Percentiles rank a stretch among this genome's conserved stretches.
Conservation (phyloP, 2,797 vertebrate genomes). For the Falco peregrinus region DNA sequence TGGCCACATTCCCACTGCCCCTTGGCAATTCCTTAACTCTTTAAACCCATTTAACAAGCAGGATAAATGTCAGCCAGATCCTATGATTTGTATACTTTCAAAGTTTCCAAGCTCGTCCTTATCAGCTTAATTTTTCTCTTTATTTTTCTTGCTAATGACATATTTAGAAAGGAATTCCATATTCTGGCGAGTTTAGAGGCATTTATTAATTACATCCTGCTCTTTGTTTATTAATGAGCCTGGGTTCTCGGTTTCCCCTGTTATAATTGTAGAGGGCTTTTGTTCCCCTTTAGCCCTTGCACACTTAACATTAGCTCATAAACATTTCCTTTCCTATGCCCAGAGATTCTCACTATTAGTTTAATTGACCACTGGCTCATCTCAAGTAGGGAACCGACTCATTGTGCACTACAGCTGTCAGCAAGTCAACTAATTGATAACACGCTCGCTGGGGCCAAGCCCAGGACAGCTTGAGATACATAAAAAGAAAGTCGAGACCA, state of each 20-base stretch:
- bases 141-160: slow-evolving; percentile 40
- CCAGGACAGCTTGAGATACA: not conserved
- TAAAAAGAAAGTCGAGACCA: not conserved
- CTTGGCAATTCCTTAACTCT: not conserved
- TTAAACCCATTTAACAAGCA: not conserved
- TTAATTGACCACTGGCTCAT: slow-evolving; percentile 21
- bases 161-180: slow-evolving; percentile 39
- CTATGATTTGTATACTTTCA: not conserved
- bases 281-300: not conserved
- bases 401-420: slow-evolving; percentile 8
- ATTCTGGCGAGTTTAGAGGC: not conserved
- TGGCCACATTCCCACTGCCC: not conserved
- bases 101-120: slow-evolving; percentile 6
- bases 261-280: slow-evolving; percentile 5
- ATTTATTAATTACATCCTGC: slow-evolving; percentile 62
- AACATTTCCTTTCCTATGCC: slow-evolving; percentile 30
- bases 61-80: not conserved
- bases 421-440: not conserved
- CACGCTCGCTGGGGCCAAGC: accelerated
- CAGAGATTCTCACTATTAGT: slow-evolving; percentile 25
- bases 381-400: not conserved
- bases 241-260: not conserved
- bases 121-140: slow-evolving; percentile 15
- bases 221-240: slow-evolving; percentile 48
- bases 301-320: slow-evolving; percentile 10